Evolutionary conservation across 2,797 vertebrate genomes (phyloP).

Genomic region (Centropyge bicolor): DNA sequence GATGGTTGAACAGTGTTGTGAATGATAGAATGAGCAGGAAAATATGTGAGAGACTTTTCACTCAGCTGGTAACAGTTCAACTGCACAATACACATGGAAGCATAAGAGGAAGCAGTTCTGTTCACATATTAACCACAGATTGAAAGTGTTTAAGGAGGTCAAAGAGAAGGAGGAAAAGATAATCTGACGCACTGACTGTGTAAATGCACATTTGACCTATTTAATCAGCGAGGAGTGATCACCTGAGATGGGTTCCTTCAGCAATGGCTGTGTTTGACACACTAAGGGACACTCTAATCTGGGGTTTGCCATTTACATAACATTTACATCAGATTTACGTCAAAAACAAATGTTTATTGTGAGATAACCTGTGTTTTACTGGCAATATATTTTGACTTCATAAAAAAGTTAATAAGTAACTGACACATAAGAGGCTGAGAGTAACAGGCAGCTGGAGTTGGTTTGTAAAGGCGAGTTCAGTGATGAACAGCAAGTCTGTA

Average conservation of each 20-base stretch:
- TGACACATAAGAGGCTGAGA: neutral
- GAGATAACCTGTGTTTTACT: neutral
- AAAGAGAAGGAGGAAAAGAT: neutral
- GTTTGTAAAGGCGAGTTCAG: neutral
- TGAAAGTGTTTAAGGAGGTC: neutral
- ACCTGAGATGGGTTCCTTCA: neutral
- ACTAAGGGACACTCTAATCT: neutral
- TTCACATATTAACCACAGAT: conserved; percentile 53
- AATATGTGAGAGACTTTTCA: neutral
- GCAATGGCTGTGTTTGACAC: neutral
- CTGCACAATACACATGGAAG: conserved; percentile 43
- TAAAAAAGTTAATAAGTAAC: conserved; percentile 1
- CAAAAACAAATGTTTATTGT: neutral
- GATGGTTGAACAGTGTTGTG: neutral
- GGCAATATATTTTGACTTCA: neutral
- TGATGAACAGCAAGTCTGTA: too few relatives aligned
- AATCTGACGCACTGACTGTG: neutral
- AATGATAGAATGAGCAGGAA: neutral
- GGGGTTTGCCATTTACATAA: too few relatives aligned
- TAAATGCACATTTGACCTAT: neutral
- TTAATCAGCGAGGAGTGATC: neutral
- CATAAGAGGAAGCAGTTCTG: neutral
- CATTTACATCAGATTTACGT: neutral
- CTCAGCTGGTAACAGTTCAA: neutral
- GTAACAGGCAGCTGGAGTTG: neutral